A percentile compares a stretch with the other conserved stretches of the same genome.
phyloP scores from a whole-genome alignment of 2,113 vertebrate genomes.

The Aix galericulata region DNA sequence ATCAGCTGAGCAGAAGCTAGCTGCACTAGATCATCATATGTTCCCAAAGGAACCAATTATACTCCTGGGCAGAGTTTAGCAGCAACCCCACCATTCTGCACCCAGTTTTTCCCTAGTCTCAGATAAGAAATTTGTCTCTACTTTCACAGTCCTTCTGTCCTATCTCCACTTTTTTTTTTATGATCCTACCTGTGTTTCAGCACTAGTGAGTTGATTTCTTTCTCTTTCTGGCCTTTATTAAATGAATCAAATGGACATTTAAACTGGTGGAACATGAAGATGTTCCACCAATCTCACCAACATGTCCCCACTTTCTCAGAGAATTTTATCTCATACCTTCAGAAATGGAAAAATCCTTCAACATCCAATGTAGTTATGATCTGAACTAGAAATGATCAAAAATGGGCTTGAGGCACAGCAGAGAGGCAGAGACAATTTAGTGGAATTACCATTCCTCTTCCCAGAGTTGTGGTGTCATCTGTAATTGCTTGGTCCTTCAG shows the following conservation, averaged over 20 bases:
- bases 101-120: background rate
- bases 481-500: background rate
- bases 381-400: background rate
- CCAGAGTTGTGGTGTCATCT: background rate
- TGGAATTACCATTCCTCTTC: background rate
- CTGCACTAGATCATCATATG: background rate
- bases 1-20: background rate
- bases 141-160: background rate
- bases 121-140: background rate
- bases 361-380: background rate
- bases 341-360: background rate
- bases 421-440: background rate
- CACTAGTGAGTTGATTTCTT: background rate
- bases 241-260: background rate
- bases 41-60: background rate
- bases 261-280: background rate
- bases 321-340: background rate
- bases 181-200: background rate
- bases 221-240: background rate
- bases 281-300: background rate
- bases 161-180: background rate
- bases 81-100: rapidly evolving
- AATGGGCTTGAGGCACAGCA: background rate
- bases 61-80: background rate
- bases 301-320: background rate